phyloP scores from a whole-genome alignment of 2,113 vertebrate genomes.

The Lycocorax pyrrhopterus region DNA sequence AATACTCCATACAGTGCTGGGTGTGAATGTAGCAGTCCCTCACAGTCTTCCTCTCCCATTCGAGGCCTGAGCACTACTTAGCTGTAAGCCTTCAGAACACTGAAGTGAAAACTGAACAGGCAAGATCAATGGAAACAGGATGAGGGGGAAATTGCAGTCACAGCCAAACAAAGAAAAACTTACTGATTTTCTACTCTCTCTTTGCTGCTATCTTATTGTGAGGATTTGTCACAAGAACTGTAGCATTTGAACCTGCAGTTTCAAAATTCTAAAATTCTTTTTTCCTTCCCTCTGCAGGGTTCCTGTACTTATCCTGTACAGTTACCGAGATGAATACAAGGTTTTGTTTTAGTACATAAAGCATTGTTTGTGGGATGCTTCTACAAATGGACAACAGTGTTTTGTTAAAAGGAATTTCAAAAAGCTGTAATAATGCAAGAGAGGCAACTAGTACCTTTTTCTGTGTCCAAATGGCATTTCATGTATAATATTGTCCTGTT shows the following conservation, averaged over 20 bases:
- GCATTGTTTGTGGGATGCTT: not conserved
- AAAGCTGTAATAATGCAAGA: not conserved
- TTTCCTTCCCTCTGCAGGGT: slow-evolving; percentile 76
- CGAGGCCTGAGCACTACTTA: not conserved
- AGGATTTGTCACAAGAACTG: not conserved
- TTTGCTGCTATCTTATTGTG: not conserved
- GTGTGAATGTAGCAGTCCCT: not conserved
- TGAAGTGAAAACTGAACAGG: not conserved
- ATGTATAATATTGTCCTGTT: not conserved
- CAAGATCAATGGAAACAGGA: not conserved
- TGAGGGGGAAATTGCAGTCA: not conserved
- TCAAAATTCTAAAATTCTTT: not conserved
- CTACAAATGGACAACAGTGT: not conserved
- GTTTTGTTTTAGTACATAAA: slow-evolving; percentile 80
- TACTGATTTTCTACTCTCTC: not conserved
- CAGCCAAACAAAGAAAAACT: not conserved
- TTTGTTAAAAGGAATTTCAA: slow-evolving; percentile 8
- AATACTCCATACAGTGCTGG: not conserved
- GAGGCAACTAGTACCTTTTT: not conserved
- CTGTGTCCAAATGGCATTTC: not conserved
- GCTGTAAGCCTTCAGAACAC: not conserved
- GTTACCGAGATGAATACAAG: slow-evolving; percentile 93
- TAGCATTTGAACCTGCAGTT: not conserved
- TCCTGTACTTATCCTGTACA: slow-evolving; percentile 88
- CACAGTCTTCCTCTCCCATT: not conserved